Base-by-base conservation (phyloP, 2,888 invertebrate genomes). In the Zaprionus obscuricornis region DNA sequence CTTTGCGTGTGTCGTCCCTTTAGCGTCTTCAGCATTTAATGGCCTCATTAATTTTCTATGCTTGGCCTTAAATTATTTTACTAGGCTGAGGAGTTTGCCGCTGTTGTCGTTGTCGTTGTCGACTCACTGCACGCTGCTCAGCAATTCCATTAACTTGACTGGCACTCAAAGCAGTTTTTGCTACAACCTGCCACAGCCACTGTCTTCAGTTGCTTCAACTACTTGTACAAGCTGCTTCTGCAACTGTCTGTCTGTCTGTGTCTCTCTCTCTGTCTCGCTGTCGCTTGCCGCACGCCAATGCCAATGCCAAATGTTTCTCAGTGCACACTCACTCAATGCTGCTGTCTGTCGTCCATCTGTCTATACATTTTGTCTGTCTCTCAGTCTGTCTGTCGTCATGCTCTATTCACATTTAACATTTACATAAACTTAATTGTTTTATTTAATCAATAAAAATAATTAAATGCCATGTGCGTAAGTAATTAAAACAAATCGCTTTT, bases 361-460 rank as follows among this genome's bases (percentile, higher is more conserved):
- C n/a, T n/a, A n/a, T n/a, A n/a, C 17, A 6, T 2, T 8, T 14
- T 24, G 17, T 39, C 37, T 27, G 26, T 55, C 36, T 54, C 11
- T 40, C 14, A 31, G 29, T 29, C 46, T 59, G 13, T 14, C 34
- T 55, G 67, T 56, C 43, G 47, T n/a, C n/a, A n/a, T n/a, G n/a
- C n/a, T n/a, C n/a, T n/a, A n/a, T 56, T 59, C 49, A 52, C 65
- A 71, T 74, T 74, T 66, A n/a, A n/a, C n/a, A 84, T 84, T 84
- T 82, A 74, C 86, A 86, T 86, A 82, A 85, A 78, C 79, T 78
- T 84, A 86, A 84, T 84, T 86, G 84, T 85, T 84, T 84, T 84
- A 84, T 86, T 84, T 86, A 84, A 82, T 84, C 85, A 86, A 84
- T 84, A 86, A 86, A 78, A 85, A 85, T 85, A 84, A 82, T 85